These are phyloP conservation scores for Ips nitidus DNA, from an alignment of 1,140 invertebrate genomes.

Conservation along the genomic window DNA sequence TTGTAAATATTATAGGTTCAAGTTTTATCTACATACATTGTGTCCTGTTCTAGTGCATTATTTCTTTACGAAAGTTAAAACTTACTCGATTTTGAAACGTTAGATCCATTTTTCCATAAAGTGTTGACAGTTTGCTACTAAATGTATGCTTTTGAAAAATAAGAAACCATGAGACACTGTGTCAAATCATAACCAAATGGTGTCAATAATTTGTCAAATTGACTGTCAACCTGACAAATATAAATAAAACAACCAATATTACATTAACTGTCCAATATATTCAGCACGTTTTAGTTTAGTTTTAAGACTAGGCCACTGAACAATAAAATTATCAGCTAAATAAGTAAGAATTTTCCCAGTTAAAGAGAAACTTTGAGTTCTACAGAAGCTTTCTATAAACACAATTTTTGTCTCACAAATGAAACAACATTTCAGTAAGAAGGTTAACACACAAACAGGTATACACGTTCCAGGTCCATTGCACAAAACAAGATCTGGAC, in stretches of 20 bases:
- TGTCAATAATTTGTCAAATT: no score
- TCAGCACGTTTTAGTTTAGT: slow-evolving; percentile 47
- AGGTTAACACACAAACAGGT: slow-evolving; percentile 54
- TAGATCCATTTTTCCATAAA: no score
- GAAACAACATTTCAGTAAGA: slow-evolving; percentile 55
- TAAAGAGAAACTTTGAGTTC: slow-evolving; percentile 85
- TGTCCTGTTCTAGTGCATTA: no score
- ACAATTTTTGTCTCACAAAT: slow-evolving; percentile 74
- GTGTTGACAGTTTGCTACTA: no score
- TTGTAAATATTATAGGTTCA: no score
- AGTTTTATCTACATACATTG: no score
- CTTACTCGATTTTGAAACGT: no score
- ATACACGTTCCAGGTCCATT: slow-evolving; percentile 97
- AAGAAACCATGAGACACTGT: no score
- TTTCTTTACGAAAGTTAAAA: no score
- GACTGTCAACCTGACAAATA: no score
- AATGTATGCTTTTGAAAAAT: no score
- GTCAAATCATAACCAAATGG: no score
- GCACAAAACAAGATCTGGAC: slow-evolving; percentile 79
- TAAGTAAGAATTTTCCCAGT: slow-evolving; percentile 84
- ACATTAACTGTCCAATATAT: slow-evolving; percentile 51
- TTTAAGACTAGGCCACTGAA: slow-evolving; percentile 78
- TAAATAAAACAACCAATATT: slow-evolving; percentile 4
- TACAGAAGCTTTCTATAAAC: slow-evolving; percentile 93
- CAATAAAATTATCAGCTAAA: slow-evolving; percentile 82